These are phyloP conservation scores for Malaclemys terrapin DNA, from an alignment of 2,113 vertebrate genomes.

Conservation along the genomic window DNA sequence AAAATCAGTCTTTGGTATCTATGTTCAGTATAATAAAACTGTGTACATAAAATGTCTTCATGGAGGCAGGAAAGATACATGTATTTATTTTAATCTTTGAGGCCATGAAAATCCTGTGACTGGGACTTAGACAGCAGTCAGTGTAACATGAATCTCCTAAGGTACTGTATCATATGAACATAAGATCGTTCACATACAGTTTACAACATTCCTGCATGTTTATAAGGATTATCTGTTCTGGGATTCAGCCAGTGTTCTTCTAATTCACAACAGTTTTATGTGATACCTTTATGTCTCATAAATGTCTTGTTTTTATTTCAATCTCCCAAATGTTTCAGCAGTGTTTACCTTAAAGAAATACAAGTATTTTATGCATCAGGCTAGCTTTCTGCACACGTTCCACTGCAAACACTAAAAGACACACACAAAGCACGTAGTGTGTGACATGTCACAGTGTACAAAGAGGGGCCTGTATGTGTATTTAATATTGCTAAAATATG, in stretches of 20 bases:
- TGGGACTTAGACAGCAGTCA: slow-evolving; percentile 45
- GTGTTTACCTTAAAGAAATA: slow-evolving; percentile 69
- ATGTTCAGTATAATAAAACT: slow-evolving; percentile 74
- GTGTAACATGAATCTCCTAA: slow-evolving; percentile 72
- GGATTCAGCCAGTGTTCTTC: slow-evolving; percentile 68
- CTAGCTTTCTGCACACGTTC: slow-evolving; percentile 51
- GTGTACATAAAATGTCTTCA: slow-evolving; percentile 69
- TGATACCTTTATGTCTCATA: slow-evolving; percentile 73
- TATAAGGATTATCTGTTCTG: slow-evolving; percentile 76
- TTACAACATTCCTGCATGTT: slow-evolving; percentile 76
- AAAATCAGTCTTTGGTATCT: slow-evolving; percentile 69
- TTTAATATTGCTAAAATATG: slow-evolving; percentile 37
- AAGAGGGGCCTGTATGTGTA: slow-evolving; percentile 41
- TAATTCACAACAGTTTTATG: slow-evolving; percentile 76
- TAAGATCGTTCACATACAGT: slow-evolving; percentile 68
- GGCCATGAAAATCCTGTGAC: slow-evolving; percentile 53
- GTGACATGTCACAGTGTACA: slow-evolving; percentile 25
- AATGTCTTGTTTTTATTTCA: slow-evolving; percentile 76
- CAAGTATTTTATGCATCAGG: slow-evolving; percentile 31
- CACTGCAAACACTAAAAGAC: slow-evolving; percentile 22
- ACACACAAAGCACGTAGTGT: slow-evolving; percentile 8
- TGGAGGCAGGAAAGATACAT: slow-evolving; percentile 50
- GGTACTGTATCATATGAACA: slow-evolving; percentile 62
- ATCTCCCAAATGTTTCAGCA: slow-evolving; percentile 59
- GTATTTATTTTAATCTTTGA: slow-evolving; percentile 73